Percentiles rank a stretch among this genome's conserved stretches.
phyloP scores from a whole-genome alignment of 2,797 vertebrate species.

The Clarias platycephalus region DNA sequence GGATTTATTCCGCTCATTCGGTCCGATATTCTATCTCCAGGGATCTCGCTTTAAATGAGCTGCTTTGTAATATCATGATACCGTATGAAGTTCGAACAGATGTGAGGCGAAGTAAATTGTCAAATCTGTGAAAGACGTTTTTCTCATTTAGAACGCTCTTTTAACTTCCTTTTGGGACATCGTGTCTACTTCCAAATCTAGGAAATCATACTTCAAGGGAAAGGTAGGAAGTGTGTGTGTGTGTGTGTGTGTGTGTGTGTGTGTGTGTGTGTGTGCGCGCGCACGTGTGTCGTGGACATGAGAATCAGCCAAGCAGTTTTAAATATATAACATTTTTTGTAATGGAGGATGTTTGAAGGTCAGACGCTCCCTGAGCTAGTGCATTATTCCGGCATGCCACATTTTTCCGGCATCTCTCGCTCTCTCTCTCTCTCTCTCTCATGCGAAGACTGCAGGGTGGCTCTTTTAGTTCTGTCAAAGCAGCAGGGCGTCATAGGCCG shows the following conservation, averaged over 20 bases:
- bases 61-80: slow-evolving; percentile 24
- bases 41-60: slow-evolving; percentile 17
- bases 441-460: slow-evolving; percentile 19
- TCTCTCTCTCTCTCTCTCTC: neutral
- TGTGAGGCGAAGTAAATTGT: slow-evolving; percentile 44
- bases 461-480: slow-evolving; percentile 33
- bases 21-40: neutral
- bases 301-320: too few species aligned
- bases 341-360: slow-evolving; percentile 68
- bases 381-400: slow-evolving; percentile 36
- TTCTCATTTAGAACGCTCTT: slow-evolving; percentile 35
- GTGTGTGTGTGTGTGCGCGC: slow-evolving; percentile 5
- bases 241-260: slow-evolving; percentile 12
- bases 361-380: slow-evolving; percentile 62
- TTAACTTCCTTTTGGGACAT: slow-evolving; percentile 38
- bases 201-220: slow-evolving; percentile 30
- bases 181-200: neutral
- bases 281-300: neutral
- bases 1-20: neutral
- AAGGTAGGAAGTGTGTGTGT: neutral
- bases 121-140: slow-evolving; percentile 46
- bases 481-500: slow-evolving; percentile 31
- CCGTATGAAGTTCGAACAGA: slow-evolving; percentile 45
- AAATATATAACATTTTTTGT: slow-evolving; percentile 8
- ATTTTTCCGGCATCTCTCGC: neutral